Evolutionary conservation across 2,888 invertebrate genomes (phyloP).

Genomic region (Colletes collaris): DNA sequence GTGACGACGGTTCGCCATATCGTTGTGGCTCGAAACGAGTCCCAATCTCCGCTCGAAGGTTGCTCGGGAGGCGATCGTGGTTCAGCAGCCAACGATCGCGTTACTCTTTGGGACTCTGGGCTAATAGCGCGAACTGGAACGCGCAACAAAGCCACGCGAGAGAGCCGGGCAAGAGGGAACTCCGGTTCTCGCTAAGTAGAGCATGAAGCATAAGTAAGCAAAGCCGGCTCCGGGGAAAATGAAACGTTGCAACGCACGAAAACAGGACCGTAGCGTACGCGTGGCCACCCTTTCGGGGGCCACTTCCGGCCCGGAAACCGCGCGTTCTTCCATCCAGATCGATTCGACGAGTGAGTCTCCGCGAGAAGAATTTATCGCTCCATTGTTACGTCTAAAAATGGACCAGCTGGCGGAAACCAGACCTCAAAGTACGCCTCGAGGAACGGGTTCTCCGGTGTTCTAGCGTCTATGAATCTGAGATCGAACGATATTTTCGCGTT

Average conservation of each 20-base stretch:
- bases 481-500: too few species aligned
- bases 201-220: constrained; percentile 77
- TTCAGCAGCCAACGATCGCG: constrained; percentile 49
- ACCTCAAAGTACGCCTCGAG: background rate
- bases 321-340: background rate
- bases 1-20: constrained; percentile 32
- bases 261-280: constrained; percentile 14
- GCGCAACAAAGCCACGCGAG: constrained; percentile 27
- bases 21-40: constrained; percentile 4
- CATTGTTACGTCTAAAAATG: constrained; percentile 31
- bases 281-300: too few species aligned
- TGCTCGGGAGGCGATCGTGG: constrained; percentile 18
- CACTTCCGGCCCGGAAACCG: too few species aligned
- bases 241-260: constrained; percentile 47
- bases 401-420: constrained; percentile 17
- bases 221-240: constrained; percentile 48
- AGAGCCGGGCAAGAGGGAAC: constrained; percentile 67
- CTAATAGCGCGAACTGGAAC: constrained; percentile 56
- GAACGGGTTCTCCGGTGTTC: background rate
- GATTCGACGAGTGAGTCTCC: constrained; percentile 1
- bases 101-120: constrained; percentile 46
- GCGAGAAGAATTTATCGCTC: constrained; percentile 28
- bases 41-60: constrained; percentile 20
- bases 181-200: constrained; percentile 79
- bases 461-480: background rate